These are phyloP conservation scores for Peromyscus californicus DNA, from an alignment of 2,113 vertebrate genomes.

Conservation along the genomic window DNA sequence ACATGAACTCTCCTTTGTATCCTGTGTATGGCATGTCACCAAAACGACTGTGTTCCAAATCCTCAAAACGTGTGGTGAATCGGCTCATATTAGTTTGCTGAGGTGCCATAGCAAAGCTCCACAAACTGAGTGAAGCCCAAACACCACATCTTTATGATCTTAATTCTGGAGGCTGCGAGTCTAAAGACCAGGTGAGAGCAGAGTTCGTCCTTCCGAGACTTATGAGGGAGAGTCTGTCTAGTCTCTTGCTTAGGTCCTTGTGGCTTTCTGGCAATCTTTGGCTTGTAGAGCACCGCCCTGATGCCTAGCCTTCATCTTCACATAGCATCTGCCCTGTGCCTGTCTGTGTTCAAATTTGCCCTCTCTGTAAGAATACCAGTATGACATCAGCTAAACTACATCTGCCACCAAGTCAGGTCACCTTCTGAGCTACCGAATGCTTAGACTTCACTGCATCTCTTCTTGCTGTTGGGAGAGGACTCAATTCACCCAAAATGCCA, in stretches of 20 bases:
- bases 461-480: neutral
- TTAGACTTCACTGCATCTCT: neutral
- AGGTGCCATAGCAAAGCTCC: neutral
- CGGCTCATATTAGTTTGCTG: neutral
- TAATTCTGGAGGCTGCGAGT: neutral
- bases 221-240: neutral
- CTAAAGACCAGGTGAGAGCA: neutral
- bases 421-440: neutral
- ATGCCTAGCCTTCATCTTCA: neutral
- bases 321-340: neutral
- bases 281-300: neutral
- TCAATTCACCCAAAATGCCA: neutral
- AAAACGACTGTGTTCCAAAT: neutral
- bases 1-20: neutral
- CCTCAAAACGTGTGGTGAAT: neutral
- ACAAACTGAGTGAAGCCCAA: neutral
- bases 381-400: neutral
- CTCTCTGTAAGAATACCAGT: neutral
- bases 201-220: neutral
- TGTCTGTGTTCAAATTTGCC: neutral
- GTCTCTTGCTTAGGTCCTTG: neutral
- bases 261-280: neutral
- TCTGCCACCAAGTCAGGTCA: neutral
- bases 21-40: neutral
- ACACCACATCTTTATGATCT: neutral